A percentile compares a stretch with the other conserved stretches of the same genome.
phyloP scores from a whole-genome alignment of 2,888 invertebrate species.

The Oscheius onirici region DNA sequence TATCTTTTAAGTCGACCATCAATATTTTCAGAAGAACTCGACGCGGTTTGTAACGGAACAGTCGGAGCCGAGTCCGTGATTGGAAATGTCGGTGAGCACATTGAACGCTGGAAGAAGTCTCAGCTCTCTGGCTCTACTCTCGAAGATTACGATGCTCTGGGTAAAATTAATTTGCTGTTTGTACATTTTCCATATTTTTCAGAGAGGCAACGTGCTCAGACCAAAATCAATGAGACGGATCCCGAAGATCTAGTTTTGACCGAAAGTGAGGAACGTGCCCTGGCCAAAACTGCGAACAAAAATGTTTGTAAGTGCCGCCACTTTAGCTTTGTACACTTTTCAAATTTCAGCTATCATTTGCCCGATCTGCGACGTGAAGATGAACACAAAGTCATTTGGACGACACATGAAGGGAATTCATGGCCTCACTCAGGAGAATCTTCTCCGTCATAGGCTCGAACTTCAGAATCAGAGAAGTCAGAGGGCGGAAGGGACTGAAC shows the following conservation, averaged over 20 bases:
- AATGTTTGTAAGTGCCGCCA: slow-evolving; percentile 5
- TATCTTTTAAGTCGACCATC: not conserved
- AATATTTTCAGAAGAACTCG: slow-evolving; percentile 7
- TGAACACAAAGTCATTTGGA: slow-evolving; percentile 13
- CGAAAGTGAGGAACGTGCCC: not conserved
- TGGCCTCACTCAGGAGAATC: not conserved
- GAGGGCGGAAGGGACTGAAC: not conserved
- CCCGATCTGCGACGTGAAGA: not conserved
- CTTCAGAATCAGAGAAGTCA: not conserved
- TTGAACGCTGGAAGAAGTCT: slow-evolving; percentile 4
- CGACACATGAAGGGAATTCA: slow-evolving; percentile 14
- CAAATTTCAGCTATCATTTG: slow-evolving; percentile 3
- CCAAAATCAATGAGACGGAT: not conserved
- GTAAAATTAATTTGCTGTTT: not conserved
- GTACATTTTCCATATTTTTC: not conserved
- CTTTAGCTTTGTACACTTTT: too few relatives aligned
- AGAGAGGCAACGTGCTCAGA: not conserved
- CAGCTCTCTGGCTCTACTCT: not conserved
- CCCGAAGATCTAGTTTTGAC: not conserved
- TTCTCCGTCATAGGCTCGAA: slow-evolving; percentile 4
- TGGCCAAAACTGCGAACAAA: not conserved
- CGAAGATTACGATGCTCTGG: not conserved
- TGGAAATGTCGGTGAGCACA: not conserved
- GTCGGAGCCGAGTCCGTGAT: slow-evolving; percentile 12
- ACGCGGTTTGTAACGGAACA: slow-evolving; percentile 1